These are phyloP conservation scores for Cepphus grylle DNA, from an alignment of 2,113 vertebrate species.

Conservation along the genomic window DNA sequence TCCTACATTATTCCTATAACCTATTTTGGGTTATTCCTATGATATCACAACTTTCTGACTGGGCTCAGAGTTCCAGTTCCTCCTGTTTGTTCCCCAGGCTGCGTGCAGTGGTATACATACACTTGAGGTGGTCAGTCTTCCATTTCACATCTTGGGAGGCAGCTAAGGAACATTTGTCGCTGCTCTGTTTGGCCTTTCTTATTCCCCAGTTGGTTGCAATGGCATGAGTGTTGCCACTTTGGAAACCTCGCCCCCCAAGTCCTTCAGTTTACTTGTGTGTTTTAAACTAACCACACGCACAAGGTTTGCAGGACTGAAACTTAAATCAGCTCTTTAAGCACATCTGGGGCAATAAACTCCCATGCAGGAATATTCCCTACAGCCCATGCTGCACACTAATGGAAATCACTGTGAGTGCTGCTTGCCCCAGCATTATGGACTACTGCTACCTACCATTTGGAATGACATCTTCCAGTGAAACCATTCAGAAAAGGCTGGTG, in stretches of 20 bases:
- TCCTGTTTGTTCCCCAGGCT: too few species aligned
- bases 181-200: not conserved
- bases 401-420: not conserved
- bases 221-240: not conserved
- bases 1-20: too few species aligned
- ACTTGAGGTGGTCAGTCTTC: not conserved
- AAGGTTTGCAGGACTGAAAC: not conserved
- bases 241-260: not conserved
- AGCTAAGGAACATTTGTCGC: not conserved
- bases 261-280: not conserved
- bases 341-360: not conserved
- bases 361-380: not conserved
- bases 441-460: not conserved
- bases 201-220: not conserved
- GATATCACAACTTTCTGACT: too few species aligned
- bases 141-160: not conserved
- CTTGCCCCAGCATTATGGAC: not conserved
- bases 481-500: not conserved
- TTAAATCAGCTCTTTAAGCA: not conserved
- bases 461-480: not conserved
- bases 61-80: too few species aligned
- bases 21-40: too few species aligned
- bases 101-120: not conserved
- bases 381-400: not conserved
- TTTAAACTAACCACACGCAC: not conserved